Percentiles rank a stretch among this genome's conserved stretches.
phyloP scores from a whole-genome alignment of 1,140 invertebrate genomes.

The Phenacoccus solenopsis region DNA sequence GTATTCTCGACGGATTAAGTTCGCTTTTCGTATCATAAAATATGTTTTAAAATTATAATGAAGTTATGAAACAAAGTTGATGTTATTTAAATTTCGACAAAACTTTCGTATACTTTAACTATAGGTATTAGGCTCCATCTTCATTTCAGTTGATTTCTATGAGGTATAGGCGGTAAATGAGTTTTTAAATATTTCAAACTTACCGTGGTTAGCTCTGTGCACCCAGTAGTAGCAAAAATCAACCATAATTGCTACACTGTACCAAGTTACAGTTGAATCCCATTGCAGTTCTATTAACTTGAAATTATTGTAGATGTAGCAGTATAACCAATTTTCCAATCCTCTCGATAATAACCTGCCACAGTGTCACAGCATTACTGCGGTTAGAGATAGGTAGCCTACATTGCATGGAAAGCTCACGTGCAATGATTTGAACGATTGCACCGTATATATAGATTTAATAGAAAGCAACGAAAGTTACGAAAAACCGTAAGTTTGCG shows the following conservation, averaged over 20 bases:
- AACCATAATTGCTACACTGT: slow-evolving; percentile 55
- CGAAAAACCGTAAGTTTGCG: not conserved
- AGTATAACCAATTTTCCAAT: slow-evolving; percentile 55
- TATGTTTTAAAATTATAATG: not conserved
- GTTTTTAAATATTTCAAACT: slow-evolving; percentile 25
- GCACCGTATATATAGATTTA: too few relatives aligned
- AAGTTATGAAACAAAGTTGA: not conserved
- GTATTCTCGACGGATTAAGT: not conserved
- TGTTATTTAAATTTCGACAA: too few relatives aligned
- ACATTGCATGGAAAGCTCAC: too few relatives aligned
- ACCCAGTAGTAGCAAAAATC: slow-evolving; percentile 90
- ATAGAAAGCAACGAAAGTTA: too few relatives aligned
- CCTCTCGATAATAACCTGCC: slow-evolving; percentile 55
- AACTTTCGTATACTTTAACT: too few relatives aligned
- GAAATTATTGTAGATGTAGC: slow-evolving; percentile 59
- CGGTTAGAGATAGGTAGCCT: too few relatives aligned
- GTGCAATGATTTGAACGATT: too few relatives aligned
- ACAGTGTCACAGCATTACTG: slow-evolving; percentile 19
- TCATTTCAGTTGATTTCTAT: not conserved
- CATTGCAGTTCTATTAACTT: slow-evolving; percentile 57
- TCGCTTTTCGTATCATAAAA: not conserved
- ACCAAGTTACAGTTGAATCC: slow-evolving; percentile 66
- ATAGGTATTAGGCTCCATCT: too few relatives aligned
- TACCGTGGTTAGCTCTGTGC: slow-evolving; percentile 76
- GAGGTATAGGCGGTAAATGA: too few relatives aligned